These are phyloP conservation scores for Acrocephalus kingi DNA, from an alignment of 2,113 vertebrate species.

Conservation along the genomic window DNA sequence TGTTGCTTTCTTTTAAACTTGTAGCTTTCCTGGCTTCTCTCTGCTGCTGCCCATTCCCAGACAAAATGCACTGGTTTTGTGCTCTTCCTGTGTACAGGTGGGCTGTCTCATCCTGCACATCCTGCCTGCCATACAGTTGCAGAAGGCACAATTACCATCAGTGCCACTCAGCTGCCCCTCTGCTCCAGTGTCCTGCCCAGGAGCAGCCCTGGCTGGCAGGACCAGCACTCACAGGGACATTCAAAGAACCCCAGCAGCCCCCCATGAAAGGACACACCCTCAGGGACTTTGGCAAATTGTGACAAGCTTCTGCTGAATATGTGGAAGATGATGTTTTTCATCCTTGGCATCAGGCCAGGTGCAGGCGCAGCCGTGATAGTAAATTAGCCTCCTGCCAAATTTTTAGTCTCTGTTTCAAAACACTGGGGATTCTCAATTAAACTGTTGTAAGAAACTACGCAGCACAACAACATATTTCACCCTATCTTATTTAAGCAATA, in stretches of 20 bases:
- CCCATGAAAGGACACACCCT: not conserved
- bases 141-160: not conserved
- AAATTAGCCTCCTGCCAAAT: not conserved
- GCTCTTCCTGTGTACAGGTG: not conserved
- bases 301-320: not conserved
- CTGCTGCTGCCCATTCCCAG: not conserved
- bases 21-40: not conserved
- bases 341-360: not conserved
- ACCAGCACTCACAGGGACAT: not conserved
- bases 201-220: not conserved
- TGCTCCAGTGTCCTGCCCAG: no score
- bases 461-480: not conserved
- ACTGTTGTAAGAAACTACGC: not conserved
- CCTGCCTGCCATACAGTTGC: accelerated
- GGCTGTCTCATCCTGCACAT: not conserved
- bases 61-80: not conserved
- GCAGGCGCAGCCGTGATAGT: not conserved
- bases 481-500: not conserved
- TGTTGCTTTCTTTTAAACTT: not conserved
- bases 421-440: not conserved
- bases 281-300: not conserved
- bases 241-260: not conserved
- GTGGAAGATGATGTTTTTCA: not conserved
- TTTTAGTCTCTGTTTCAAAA: conserved; percentile 4
- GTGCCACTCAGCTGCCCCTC: not conserved